Base-by-base conservation (phyloP, 2,888 invertebrate genomes). In the Taenaris catops region DNA sequence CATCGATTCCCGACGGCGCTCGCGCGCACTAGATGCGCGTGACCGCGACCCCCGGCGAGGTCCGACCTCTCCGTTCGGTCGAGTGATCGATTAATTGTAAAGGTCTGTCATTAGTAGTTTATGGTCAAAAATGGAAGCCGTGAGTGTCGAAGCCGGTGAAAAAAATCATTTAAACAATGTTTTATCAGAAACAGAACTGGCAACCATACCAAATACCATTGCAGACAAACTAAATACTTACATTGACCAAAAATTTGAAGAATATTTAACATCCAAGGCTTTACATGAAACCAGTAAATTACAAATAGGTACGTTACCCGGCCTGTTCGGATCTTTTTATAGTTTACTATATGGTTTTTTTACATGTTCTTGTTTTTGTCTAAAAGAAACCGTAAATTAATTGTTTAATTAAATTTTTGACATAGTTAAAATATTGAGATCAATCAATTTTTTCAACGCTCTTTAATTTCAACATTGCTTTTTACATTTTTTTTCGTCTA, bases 211-310 rank as follows among this genome's bases (percentile, higher is more conserved):
- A 8, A 54, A 57, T 43, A 51, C 57, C 19, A 51, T 83, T 48
- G 69, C 67, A 34, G 58, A 87, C 49, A 94, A 94, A 75, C 80
- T 94, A 20, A 90, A 91, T 53, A 66, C 51, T 2, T 83, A 75
- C 43, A 81, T 84, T 53, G 84, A 83, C 39, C 50, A 88, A 37
- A 90, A 91, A 63, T 91, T 92, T 59, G 92, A 92, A 55, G 92
- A 93, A 64, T 91, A 91, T 48, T 83, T 93, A 53, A 93, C 92
- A 35, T 89, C 92, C 12, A 93, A 92, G 72, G 94, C 94, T 1
- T 86, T 94, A 14, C 90, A 91, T 43, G 93, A 93, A 78, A 90
- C 91, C 41, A 89, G 87, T 53, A 89, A 89, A 65, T 83, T 84
- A 42, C 89, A 88, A 60, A 87, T 89, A 55, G 92, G 93, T 93